Conservation (phyloP, 2,888 invertebrate species). For the Portevinia maculata region DNA sequence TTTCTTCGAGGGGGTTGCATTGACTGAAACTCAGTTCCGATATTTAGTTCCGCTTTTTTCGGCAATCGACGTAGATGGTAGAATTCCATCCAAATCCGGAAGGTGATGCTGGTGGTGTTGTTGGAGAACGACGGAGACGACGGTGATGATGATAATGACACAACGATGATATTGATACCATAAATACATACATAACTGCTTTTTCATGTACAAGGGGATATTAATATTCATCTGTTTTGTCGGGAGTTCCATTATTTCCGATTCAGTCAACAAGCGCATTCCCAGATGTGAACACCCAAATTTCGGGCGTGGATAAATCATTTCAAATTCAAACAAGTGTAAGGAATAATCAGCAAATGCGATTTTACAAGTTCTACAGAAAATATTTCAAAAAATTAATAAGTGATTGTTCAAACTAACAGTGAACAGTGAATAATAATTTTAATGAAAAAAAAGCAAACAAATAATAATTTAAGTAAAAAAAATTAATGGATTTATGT, state of each 20-base stretch:
- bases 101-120: slow-evolving; percentile 63
- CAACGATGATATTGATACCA: slow-evolving; percentile 65
- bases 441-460: background rate
- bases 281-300: slow-evolving; percentile 48
- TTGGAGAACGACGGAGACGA: slow-evolving; percentile 17
- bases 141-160: slow-evolving; percentile 57
- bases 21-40: slow-evolving; percentile 53
- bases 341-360: slow-evolving; percentile 13
- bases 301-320: slow-evolving; percentile 35
- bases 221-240: slow-evolving; percentile 67
- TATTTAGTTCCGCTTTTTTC: slow-evolving; percentile 71
- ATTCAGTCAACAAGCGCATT: slow-evolving; percentile 71
- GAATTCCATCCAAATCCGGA: slow-evolving; percentile 58
- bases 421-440: background rate
- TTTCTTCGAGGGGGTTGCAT: slow-evolving; percentile 52
- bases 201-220: slow-evolving; percentile 61
- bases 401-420: background rate
- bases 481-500: slow-evolving; percentile 15
- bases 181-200: slow-evolving; percentile 60
- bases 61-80: slow-evolving; percentile 61
- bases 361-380: slow-evolving; percentile 1
- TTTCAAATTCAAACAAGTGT: slow-evolving; percentile 18
- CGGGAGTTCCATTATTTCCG: slow-evolving; percentile 64
- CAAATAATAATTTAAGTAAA: slow-evolving; percentile 1
- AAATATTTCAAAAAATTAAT: background rate